Evolutionary conservation across 2,113 vertebrate species (phyloP).

Genomic region (Pseudorectes ferrugineus): DNA sequence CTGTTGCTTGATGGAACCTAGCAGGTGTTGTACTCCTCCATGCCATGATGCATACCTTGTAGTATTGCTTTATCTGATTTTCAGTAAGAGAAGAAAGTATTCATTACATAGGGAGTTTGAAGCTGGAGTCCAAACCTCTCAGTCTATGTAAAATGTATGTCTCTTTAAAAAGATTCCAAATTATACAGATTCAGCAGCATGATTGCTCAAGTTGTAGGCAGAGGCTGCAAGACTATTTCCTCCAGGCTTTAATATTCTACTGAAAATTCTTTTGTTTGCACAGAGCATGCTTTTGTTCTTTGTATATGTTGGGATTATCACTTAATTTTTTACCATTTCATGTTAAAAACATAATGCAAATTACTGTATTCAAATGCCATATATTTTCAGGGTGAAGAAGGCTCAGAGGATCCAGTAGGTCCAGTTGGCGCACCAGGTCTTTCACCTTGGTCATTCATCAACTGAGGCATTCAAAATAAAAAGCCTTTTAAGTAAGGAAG

Average conservation of each 20-base stretch:
- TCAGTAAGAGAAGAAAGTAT: neutral
- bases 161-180: neutral
- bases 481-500: neutral
- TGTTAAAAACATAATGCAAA: neutral
- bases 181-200: neutral
- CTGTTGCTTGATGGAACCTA: too few relatives aligned
- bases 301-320: neutral
- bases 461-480: neutral
- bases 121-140: neutral
- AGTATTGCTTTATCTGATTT: neutral
- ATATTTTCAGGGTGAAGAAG: conserved; percentile 70
- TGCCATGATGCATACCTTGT: neutral
- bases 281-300: neutral
- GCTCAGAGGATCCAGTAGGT: conserved; percentile 71
- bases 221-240: neutral
- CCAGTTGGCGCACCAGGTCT: conserved; percentile 55
- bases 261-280: neutral
- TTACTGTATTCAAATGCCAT: neutral
- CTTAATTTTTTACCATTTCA: neutral
- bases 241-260: neutral
- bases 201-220: fast-evolving
- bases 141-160: neutral
- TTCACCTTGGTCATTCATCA: neutral
- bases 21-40: neutral
- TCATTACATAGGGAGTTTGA: neutral